phyloP scores from a whole-genome alignment of 2,113 vertebrate species.

The Amphiprion ocellaris region DNA sequence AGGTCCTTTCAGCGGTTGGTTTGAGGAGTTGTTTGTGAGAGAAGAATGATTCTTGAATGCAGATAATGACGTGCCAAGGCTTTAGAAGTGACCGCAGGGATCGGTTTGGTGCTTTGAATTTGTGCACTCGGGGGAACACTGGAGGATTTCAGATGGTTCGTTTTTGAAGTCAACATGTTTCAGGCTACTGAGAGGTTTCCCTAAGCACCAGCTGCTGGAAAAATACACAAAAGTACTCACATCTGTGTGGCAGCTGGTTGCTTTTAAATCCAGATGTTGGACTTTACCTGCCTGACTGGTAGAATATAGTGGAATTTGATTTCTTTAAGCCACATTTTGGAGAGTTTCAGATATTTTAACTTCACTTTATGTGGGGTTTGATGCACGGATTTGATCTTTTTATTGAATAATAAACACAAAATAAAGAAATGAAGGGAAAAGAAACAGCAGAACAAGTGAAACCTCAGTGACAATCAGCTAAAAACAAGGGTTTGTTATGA shows the following conservation, averaged over 20 bases:
- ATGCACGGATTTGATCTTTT: no score
- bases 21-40: slow-evolving; percentile 28
- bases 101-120: background rate
- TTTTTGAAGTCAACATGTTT: slow-evolving; percentile 43
- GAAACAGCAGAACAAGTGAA: no score
- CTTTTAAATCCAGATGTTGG: slow-evolving; percentile 1
- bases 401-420: no score
- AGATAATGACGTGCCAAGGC: slow-evolving; percentile 13
- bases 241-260: background rate
- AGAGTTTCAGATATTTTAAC: no score
- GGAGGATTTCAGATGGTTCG: background rate
- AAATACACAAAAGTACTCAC: slow-evolving; percentile 1
- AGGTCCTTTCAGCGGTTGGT: background rate
- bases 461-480: no score
- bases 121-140: background rate
- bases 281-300: no score
- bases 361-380: no score
- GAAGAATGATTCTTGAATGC: slow-evolving; percentile 14
- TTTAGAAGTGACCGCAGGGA: background rate
- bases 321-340: no score
- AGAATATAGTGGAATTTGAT: no score
- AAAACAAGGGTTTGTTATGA: background rate
- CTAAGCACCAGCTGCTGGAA: slow-evolving; percentile 1
- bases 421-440: no score
- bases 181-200: slow-evolving; percentile 44